These are phyloP conservation scores for Merodon equestris DNA, from an alignment of 2,888 invertebrate genomes.

Conservation along the genomic window DNA sequence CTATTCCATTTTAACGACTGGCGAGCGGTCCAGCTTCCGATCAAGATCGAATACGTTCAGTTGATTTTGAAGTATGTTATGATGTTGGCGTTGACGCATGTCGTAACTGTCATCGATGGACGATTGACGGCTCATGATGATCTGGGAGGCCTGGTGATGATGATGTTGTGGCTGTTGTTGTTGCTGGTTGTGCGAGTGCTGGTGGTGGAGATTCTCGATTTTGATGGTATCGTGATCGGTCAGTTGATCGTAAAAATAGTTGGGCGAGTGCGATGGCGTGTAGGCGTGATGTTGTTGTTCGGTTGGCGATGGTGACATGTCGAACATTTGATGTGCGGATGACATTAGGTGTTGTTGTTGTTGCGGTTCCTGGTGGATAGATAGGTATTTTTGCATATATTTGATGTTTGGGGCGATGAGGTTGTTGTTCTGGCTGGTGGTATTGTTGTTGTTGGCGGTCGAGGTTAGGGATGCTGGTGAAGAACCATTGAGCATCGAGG, in stretches of 20 bases:
- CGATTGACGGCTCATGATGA: slow-evolving; percentile 74
- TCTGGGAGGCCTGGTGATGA: slow-evolving; percentile 63
- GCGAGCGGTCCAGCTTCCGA: slow-evolving; percentile 75
- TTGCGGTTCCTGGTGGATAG: slow-evolving; percentile 76
- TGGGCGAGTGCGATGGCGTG: slow-evolving; percentile 70
- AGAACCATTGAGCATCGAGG: slow-evolving; percentile 42
- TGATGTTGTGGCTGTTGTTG: slow-evolving; percentile 57
- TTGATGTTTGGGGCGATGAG: slow-evolving; percentile 64
- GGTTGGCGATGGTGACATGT: slow-evolving; percentile 60
- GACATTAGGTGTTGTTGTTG: slow-evolving; percentile 69
- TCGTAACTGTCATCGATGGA: slow-evolving; percentile 77
- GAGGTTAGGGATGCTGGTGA: slow-evolving; percentile 35
- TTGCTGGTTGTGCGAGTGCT: slow-evolving; percentile 72
- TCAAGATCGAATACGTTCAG: slow-evolving; percentile 73
- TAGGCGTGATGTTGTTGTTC: slow-evolving; percentile 60
- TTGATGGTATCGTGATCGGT: slow-evolving; percentile 70
- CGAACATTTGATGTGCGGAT: slow-evolving; percentile 59
- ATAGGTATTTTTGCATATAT: slow-evolving; percentile 73
- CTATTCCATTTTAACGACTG: slow-evolving; percentile 78
- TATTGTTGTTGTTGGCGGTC: slow-evolving; percentile 60
- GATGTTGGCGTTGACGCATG: slow-evolving; percentile 70
- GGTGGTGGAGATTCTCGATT: slow-evolving; percentile 70
- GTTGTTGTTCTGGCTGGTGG: slow-evolving; percentile 65
- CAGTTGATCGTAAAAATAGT: slow-evolving; percentile 69
- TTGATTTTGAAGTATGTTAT: slow-evolving; percentile 73